Base-by-base conservation (phyloP, 2,888 invertebrate species). In the Bembecia ichneumoniformis region DNA sequence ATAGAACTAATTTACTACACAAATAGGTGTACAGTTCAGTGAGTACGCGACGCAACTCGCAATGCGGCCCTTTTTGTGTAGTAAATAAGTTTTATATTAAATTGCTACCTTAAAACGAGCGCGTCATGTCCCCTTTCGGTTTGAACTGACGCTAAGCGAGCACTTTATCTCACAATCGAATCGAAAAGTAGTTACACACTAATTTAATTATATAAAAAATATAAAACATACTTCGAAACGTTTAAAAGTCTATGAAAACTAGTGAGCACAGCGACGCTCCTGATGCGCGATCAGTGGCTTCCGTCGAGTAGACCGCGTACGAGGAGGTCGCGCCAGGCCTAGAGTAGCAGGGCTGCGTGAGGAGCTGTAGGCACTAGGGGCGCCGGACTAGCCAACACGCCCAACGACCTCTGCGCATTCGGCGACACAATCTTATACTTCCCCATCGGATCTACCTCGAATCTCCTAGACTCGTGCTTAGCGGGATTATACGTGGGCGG, bases 321-420 rank as follows among this genome's bases (percentile, higher is more conserved):
- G 43, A 86, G 82, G 82, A 86, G 86, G 84, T 86, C 86, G 83
- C 86, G 86, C 86, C 86, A 86, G 81, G 84, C 86, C 86, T 86
- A 86, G 64, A 86, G 77, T 54, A 86, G 68, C 54, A 83, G 58
- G 35, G 82, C 83, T 43, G 83, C 80, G 55, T 80, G 82, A 9
- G 84, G 82, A 36, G 77, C 71, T 52, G 75, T 68, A 4, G 81
- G 74, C 61, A 70, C 71, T 13, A 73, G 62, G 3, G 71, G 67
- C 51, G 66, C 63, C n/a, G 72, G 68, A 44, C 71, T 59, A 16
- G 64, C 64, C 51, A 58, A 55, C 51, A 53, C 59, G 35, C 49
- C 62, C 52, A 57, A 51, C 43, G 63, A 54, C 35, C 72, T 68
- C 1, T 17, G 46, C 10, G 49, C 45, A 35, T 47, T 48, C 10